Conservation (phyloP, 2,113 vertebrate genomes). For the Pluvialis apricaria region DNA sequence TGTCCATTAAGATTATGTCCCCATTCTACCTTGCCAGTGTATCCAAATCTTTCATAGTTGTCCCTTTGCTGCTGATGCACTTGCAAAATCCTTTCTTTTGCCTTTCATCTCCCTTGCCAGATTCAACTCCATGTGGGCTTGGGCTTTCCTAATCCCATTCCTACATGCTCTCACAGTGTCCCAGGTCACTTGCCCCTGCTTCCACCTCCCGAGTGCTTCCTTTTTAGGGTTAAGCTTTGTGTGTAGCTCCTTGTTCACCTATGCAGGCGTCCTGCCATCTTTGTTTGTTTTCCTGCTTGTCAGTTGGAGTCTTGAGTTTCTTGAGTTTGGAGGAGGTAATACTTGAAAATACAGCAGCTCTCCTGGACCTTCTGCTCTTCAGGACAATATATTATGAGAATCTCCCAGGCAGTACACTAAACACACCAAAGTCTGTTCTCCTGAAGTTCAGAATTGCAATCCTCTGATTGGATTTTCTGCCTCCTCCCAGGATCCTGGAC, state of each 20-base stretch:
- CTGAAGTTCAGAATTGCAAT: not conserved
- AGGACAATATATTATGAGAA: not conserved
- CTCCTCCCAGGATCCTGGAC: not conserved
- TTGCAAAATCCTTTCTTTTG: not conserved
- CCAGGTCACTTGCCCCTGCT: not conserved
- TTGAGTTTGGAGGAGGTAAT: not conserved
- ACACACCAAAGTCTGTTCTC: not conserved
- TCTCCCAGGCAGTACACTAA: not conserved
- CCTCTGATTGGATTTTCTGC: accelerated
- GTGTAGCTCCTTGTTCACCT: not conserved
- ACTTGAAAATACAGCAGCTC: not conserved
- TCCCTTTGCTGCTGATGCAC: not conserved
- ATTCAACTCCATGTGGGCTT: not conserved
- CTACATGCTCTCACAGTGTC: not conserved
- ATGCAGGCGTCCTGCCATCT: not conserved
- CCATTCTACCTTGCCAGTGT: not conserved
- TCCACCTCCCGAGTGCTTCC: not conserved
- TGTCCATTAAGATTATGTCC: not conserved
- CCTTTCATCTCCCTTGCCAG: not conserved
- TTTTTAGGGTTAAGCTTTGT: not conserved
- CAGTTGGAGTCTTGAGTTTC: not conserved
- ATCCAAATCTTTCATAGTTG: not conserved
- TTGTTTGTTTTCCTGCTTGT: not conserved
- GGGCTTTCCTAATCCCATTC: not conserved
- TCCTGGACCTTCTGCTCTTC: not conserved